Evolutionary conservation across 2,113 vertebrate genomes (phyloP).

Genomic region (human): DNA sequence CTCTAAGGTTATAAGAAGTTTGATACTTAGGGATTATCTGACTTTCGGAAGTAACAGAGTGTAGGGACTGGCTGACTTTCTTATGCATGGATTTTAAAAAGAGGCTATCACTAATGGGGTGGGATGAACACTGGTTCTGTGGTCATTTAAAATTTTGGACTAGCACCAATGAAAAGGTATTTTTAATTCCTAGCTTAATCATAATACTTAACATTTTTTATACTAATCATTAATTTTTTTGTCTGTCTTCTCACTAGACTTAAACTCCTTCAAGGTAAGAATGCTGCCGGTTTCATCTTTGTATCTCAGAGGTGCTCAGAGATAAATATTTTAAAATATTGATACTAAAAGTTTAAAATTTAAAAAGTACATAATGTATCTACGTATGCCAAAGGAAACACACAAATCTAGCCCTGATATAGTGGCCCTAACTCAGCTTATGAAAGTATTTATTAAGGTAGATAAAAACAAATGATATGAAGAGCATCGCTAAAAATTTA

Average conservation of each 20-base stretch:
- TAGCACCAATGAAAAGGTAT: not conserved
- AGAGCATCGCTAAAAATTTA: not conserved
- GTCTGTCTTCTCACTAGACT: not conserved
- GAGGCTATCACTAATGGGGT: not conserved
- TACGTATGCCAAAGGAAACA: not conserved
- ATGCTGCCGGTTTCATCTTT: not conserved
- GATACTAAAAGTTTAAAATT: not conserved
- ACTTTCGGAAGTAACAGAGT: not conserved
- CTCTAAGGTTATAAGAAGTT: not conserved
- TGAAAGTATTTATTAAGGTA: not conserved
- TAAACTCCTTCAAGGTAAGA: not conserved
- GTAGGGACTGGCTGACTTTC: not conserved
- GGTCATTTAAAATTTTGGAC: not conserved
- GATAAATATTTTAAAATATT: not conserved
- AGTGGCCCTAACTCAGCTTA: not conserved
- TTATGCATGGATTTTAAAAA: not conserved
- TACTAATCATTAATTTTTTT: not conserved
- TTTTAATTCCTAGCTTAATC: not conserved
- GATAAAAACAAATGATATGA: not conserved
- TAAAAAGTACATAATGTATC: not conserved
- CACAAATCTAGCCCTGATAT: not conserved
- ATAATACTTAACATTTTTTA: not conserved
- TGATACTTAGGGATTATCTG: not conserved
- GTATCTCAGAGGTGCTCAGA: not conserved
- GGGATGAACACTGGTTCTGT: not conserved